Conservation (phyloP, 1,140 invertebrate genomes). For the Drepana arcuata region DNA sequence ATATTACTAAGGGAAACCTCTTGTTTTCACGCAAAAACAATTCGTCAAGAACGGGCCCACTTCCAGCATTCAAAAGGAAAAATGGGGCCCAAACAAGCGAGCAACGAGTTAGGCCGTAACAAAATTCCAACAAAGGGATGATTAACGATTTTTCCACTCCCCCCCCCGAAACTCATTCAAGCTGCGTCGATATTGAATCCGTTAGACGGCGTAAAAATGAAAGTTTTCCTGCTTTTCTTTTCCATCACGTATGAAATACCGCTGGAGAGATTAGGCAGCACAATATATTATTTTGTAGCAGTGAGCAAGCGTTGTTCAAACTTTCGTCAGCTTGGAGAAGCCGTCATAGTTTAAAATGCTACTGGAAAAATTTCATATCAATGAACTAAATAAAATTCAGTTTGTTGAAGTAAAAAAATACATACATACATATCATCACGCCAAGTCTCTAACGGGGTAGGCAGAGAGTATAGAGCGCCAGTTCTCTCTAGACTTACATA, state of each 20-base stretch:
- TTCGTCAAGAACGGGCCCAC: conserved; percentile 59
- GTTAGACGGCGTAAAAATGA: conserved; percentile 66
- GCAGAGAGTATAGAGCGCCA: too few relatives aligned
- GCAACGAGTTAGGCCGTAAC: conserved; percentile 69
- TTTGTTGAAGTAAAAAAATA: too few relatives aligned
- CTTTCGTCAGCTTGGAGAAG: too few relatives aligned
- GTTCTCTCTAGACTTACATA: too few relatives aligned
- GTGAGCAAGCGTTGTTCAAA: too few relatives aligned
- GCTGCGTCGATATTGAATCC: conserved; percentile 68
- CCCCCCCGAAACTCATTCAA: conserved; percentile 66
- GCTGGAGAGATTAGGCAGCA: background rate
- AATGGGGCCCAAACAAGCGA: conserved; percentile 64
- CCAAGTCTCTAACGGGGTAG: too few relatives aligned
- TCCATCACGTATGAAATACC: conserved; percentile 26
- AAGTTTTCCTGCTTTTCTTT: conserved; percentile 60
- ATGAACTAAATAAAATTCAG: too few relatives aligned
- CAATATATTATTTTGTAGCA: too few relatives aligned
- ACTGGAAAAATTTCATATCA: too few relatives aligned
- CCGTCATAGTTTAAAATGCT: too few relatives aligned
- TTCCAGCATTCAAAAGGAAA: conserved; percentile 55
- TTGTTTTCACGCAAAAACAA: conserved; percentile 59
- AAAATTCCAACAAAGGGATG: conserved; percentile 71
- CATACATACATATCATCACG: too few relatives aligned
- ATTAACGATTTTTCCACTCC: conserved; percentile 68
- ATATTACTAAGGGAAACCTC: conserved; percentile 14